phyloP scores from a whole-genome alignment of 2,113 vertebrate genomes.

The Oryzias melastigma region DNA sequence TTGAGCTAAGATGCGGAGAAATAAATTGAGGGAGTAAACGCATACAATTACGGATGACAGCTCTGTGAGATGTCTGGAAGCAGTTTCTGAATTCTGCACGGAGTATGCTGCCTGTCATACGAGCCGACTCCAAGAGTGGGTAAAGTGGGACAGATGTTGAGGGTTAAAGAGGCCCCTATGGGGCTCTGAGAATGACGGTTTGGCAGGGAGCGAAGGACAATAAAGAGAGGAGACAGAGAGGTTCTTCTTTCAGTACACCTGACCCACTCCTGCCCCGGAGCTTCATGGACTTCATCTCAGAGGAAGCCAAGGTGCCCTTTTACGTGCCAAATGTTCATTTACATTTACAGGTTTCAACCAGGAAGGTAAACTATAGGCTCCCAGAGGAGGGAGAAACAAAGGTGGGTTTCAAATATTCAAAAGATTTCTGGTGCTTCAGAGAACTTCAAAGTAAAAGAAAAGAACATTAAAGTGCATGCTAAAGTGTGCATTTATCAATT shows the following conservation, averaged over 20 bases:
- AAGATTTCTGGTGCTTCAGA: constrained; percentile 24
- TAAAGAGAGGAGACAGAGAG: constrained; percentile 40
- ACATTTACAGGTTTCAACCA: constrained; percentile 28
- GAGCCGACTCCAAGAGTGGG: constrained; percentile 38
- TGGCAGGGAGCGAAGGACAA: constrained; percentile 50
- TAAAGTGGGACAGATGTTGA: constrained; percentile 74
- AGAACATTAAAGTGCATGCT: constrained; percentile 75
- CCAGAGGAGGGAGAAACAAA: constrained; percentile 26
- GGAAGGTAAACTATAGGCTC: not conserved
- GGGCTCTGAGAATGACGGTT: constrained; percentile 59
- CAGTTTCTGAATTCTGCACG: constrained; percentile 46
- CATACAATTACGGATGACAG: constrained; percentile 58
- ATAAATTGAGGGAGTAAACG: constrained; percentile 62
- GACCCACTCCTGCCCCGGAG: constrained; percentile 47
- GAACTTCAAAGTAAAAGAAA: constrained; percentile 63
- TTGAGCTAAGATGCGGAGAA: constrained; percentile 61
- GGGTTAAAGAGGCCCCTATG: constrained; percentile 64
- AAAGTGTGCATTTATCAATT: constrained; percentile 72
- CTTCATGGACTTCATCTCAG: constrained; percentile 43
- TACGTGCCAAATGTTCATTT: constrained; percentile 31
- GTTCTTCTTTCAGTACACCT: constrained; percentile 54
- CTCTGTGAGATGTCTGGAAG: constrained; percentile 67
- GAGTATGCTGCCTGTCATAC: constrained; percentile 45
- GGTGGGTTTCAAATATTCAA: constrained; percentile 58
- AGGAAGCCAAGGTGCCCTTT: constrained; percentile 40